Evolutionary conservation across 2,888 invertebrate genomes (phyloP).

Genomic region (Euplexia lucipara): DNA sequence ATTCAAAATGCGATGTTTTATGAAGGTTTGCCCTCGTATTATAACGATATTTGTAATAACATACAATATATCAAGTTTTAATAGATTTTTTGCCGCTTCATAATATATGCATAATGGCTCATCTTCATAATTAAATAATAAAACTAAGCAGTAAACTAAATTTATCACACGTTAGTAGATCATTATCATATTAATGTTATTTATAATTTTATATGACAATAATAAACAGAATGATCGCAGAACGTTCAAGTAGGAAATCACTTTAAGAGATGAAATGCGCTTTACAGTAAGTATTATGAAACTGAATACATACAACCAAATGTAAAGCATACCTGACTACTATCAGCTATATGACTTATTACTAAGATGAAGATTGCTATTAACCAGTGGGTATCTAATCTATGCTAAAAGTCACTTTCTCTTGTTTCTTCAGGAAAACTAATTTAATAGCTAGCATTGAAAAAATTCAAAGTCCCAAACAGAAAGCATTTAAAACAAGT

Average conservation of each 20-base stretch:
- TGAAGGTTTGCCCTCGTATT: neutral
- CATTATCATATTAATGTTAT: conserved; percentile 31
- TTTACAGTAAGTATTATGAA: neutral
- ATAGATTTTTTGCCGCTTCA: conserved; percentile 18
- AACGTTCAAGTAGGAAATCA: neutral
- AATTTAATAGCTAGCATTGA: too few species aligned
- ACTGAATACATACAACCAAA: neutral
- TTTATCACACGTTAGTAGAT: conserved; percentile 50
- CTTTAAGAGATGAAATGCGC: neutral
- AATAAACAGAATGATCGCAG: neutral
- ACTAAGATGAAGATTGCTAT: neutral
- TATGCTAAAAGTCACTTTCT: neutral
- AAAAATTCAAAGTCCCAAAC: too few species aligned
- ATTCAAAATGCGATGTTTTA: neutral
- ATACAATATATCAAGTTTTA: conserved; percentile 23
- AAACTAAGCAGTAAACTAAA: conserved; percentile 41
- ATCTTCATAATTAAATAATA: conserved; percentile 55
- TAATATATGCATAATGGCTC: conserved; percentile 34
- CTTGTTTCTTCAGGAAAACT: neutral
- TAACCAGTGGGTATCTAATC: neutral
- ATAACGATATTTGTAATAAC: conserved; percentile 16
- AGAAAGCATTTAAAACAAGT: neutral
- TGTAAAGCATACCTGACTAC: neutral
- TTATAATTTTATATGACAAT: conserved; percentile 8
- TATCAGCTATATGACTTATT: neutral